A percentile compares a stretch with the other conserved stretches of the same genome.
Conservation (phyloP, 2,888 invertebrate genomes). For the Parapristionchus giblindavisi region DNA sequence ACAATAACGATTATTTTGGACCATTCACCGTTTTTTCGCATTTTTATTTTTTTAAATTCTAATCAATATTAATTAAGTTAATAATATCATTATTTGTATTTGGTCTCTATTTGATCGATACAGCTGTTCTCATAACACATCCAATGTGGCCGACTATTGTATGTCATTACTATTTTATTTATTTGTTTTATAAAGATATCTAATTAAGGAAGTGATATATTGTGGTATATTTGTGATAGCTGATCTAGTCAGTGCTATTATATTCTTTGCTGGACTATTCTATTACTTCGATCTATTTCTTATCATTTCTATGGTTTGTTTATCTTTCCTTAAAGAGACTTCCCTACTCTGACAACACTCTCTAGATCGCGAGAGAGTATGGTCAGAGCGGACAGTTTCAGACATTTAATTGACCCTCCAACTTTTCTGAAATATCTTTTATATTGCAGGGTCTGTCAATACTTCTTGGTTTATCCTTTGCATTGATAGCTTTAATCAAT, state of each 20-base stretch:
- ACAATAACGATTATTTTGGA: no score
- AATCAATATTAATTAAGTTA: conserved; percentile 9
- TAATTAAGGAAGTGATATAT: conserved; percentile 36
- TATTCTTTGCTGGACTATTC: conserved; percentile 30
- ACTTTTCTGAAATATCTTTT: not conserved
- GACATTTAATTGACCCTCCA: no score
- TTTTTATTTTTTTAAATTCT: no score
- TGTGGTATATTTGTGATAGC: not conserved
- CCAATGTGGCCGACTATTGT: conserved; percentile 28
- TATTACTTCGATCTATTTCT: not conserved
- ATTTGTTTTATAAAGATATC: conserved; percentile 1
- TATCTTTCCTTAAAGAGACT: no score
- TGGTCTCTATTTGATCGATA: conserved; percentile 20
- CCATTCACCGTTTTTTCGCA: no score
- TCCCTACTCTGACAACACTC: no score
- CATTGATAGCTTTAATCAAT: conserved; percentile 9
- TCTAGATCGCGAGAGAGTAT: no score
- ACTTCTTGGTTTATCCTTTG: conserved; percentile 23
- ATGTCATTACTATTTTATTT: not conserved
- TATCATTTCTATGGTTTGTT: conserved; percentile 17
- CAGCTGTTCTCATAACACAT: conserved; percentile 30
- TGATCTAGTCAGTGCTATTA: conserved; percentile 10
- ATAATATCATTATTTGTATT: conserved; percentile 22
- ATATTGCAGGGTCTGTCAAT: conserved; percentile 16
- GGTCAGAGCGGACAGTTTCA: no score